These are phyloP conservation scores for Leptopterna dolabrata DNA, from an alignment of 2,888 invertebrate genomes.

Conservation along the genomic window DNA sequence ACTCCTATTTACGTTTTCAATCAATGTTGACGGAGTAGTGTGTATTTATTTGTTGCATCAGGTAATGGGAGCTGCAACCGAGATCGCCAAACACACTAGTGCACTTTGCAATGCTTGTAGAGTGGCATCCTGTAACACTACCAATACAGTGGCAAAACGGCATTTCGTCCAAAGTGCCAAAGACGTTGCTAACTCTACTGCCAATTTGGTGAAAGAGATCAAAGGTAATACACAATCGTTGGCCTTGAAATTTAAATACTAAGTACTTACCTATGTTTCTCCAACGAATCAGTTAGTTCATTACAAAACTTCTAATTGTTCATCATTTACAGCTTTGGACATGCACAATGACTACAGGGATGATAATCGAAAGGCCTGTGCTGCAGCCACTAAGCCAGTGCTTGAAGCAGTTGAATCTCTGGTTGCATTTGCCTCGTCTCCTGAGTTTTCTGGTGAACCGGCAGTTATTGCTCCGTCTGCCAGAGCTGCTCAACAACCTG, in stretches of 20 bases:
- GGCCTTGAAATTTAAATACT: neutral
- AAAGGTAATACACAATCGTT: slow-evolving; percentile 71
- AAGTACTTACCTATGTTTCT: neutral
- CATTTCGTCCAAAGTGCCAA: slow-evolving; percentile 98
- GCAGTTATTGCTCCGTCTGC: slow-evolving; percentile 91
- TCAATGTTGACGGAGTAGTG: too few species aligned
- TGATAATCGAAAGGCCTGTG: slow-evolving; percentile 78
- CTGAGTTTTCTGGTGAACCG: slow-evolving; percentile 93
- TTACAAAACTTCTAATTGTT: neutral
- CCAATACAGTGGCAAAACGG: slow-evolving; percentile 90
- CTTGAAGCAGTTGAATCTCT: slow-evolving; percentile 91
- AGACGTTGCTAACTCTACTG: slow-evolving; percentile 96
- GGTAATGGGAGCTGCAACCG: slow-evolving; percentile 85
- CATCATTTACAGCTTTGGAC: slow-evolving; percentile 66
- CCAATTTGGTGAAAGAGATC: slow-evolving; percentile 92
- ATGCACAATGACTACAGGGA: slow-evolving; percentile 77
- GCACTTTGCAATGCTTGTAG: slow-evolving; percentile 95
- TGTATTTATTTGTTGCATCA: neutral
- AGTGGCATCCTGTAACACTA: slow-evolving; percentile 89
- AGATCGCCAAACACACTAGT: slow-evolving; percentile 95
- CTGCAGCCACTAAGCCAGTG: slow-evolving; percentile 84
- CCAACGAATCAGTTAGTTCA: neutral
- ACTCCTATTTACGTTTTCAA: too few species aligned
- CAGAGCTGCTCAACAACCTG: slow-evolving; percentile 85
- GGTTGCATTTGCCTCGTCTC: slow-evolving; percentile 91